Evolutionary conservation across 2,797 vertebrate genomes (phyloP), one percentile per base, ranked within the genome.

Genomic region (Poeciliopsis presidionis): DNA sequence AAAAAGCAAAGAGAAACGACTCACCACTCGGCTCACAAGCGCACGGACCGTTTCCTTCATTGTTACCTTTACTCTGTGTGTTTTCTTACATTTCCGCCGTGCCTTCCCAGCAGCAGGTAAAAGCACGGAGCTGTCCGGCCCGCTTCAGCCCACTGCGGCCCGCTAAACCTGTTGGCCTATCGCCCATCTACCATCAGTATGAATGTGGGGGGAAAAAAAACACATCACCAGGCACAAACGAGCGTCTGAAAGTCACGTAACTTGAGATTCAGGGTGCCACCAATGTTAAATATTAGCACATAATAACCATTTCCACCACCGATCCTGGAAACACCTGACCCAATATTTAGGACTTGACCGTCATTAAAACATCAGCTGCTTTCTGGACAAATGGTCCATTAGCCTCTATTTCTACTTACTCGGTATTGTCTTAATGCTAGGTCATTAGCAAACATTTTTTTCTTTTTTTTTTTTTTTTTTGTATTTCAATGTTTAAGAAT

Each of bases 391-490:
- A 47, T 74, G 49, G 25, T 36, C 67, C 69, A 46, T 57, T 76
- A 78, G 47, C 74, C n/a, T 77, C 25, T 61, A 13, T 90, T 79
- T 82, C 80, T 73, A 63, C 82, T 89, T 86, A 82, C 87, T 84
- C 86, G 75, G 76, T 86, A 79, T 78, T 81, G 87, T 93, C 91
- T 90, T 92, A 87, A 92, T 87, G 87, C 85, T 88, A 81, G 88
- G 92, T 92, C 84, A 83, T 83, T 75, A 78, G 86, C 90, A 89
- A 81, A 79, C 53, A 82, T 93, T 65, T 93, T 92, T 92, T 91
- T 78, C 83, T 93, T 65, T 93, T 92, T 92, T 91, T 78, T 92
- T 92, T 91, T 78, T 82, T 93, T 65, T 93, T 92, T 92, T 91
- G 77, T 45, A 85, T 84, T 57, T 61, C 53, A 65, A 59, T n/a